A percentile compares a stretch with the other conserved stretches of the same genome.
Conservation (phyloP, 2,113 vertebrate genomes). For the Pachycephala philippinensis region DNA sequence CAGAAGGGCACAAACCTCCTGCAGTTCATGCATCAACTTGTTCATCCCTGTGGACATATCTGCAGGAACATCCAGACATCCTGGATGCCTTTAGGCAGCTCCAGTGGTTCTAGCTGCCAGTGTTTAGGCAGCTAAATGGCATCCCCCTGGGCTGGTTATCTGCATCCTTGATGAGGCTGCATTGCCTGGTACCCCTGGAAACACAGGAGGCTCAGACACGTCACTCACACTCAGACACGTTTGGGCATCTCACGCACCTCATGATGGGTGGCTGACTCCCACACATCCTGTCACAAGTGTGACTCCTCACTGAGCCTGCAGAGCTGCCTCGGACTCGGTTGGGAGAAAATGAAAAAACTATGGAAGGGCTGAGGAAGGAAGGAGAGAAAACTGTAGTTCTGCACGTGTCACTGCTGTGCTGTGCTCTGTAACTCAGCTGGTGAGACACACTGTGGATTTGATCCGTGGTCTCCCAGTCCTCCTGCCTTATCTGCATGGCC, state of each 20-base stretch:
- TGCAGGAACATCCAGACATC: neutral
- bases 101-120: neutral
- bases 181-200: neutral
- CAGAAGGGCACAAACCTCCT: neutral
- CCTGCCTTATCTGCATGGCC: neutral
- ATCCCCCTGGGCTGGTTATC: neutral
- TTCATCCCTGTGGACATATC: neutral
- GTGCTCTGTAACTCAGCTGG: neutral
- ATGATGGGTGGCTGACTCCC: neutral
- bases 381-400: neutral
- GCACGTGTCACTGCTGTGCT: neutral
- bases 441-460: neutral
- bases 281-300: neutral
- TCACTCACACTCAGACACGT: neutral
- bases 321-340: neutral
- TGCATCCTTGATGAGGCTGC: neutral
- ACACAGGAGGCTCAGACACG: neutral
- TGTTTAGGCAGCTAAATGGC: neutral
- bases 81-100: neutral
- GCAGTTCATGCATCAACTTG: neutral
- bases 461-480: neutral
- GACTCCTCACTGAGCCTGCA: neutral
- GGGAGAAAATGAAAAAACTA: neutral
- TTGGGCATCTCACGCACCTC: neutral
- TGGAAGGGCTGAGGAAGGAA: neutral